Base-by-base conservation (phyloP, 2,888 invertebrate genomes). In the Noctua pronuba region DNA sequence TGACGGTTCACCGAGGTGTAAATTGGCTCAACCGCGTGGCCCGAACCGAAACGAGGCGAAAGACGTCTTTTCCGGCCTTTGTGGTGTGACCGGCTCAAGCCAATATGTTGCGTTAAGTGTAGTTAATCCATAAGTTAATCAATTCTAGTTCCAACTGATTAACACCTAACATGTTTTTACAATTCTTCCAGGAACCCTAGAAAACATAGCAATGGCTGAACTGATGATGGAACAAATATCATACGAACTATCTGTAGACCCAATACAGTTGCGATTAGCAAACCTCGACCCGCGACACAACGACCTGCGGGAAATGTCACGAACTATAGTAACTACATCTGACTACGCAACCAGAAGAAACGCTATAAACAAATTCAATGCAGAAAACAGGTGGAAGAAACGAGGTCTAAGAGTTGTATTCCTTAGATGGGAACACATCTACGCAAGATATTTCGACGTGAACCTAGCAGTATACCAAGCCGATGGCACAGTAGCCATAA, bases 371-470 rank as follows among this genome's bases (percentile, higher is more conserved):
- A 88, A 93, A 38, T 98, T 97, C 88, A 98, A 98, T 90, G 90
- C 92, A 28, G 84, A 96, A 83, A 98, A 98, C 92, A 95, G 98
- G 66, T 98, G 98, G 98, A 98, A 97, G 87, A 98, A 98, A 92
- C 97, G 97, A 69, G 98, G 97, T 0, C 93, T 98, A 1, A 92
- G 97, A 18, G 88, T 98, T 13, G 96, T 97, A 0, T 97, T 98
- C 0, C 96, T 98, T 94, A 97, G 96, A 81, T 98, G 97, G 85
- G 65, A 7, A 1, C 71, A 77, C 18, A 31, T 28, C 49, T 80
- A 71, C 13, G 60, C 79, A 21, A 85, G 87, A 28, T 92, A 95
- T 64, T 87, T 77, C 10, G 85, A 87, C 28, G 80, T 83, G 0
- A 83, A 83, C 31, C 55, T 86, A 0, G 79, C 80, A 31, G 83